Base-by-base conservation (phyloP, 2,113 vertebrate genomes). In the Leptosomus discolor region DNA sequence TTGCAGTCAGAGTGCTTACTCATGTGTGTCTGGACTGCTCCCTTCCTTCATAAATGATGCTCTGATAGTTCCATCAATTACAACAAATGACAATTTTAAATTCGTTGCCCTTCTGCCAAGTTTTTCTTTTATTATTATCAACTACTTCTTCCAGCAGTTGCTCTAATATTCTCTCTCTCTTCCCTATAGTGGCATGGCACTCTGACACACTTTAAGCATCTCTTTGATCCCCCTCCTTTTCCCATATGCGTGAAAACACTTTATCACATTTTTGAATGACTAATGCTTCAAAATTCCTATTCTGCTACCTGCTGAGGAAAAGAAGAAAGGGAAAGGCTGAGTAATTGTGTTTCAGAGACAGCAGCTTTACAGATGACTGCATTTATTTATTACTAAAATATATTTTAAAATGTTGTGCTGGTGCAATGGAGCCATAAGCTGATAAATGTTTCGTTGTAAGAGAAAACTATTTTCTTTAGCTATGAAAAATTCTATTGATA, bases 361-460 rank as follows among this genome's bases (percentile, higher is more conserved):
- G 71, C 81, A 96, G 51, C 81, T 96, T 88, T 83, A 63, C 15
- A 92, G 45, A 48, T 32, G 17, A 90, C 74, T 85, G 79, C 51
- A 94, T 75, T 96, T 88, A 90, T 82, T 90, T 96, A 92, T 91
- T 84, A 81, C 56, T 78, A 50, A 96, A 82, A 70, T 65, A n/a
- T 21, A 84, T 92, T 94, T 92, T 87, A 15, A 63, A 63, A 70
- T 77, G 4, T 65, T 90, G 65, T 69, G 43, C 50, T 16, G 8
- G 12, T 63, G 57, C 45, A 71, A 14, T 46, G 43, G 58, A 88
- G n/a, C 41, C 65, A 0, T 37, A 90, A 65, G 11, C 69, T 85
- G 54, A 63, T 68, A 93, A 86, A 84, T 79, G 56, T 43, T 86
- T 64, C 60, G 23, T 41, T 89, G 27, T 37, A 87, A 56, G 24